These are phyloP conservation scores for Labroides dimidiatus DNA, from an alignment of 2,797 vertebrate species.

Conservation along the genomic window DNA sequence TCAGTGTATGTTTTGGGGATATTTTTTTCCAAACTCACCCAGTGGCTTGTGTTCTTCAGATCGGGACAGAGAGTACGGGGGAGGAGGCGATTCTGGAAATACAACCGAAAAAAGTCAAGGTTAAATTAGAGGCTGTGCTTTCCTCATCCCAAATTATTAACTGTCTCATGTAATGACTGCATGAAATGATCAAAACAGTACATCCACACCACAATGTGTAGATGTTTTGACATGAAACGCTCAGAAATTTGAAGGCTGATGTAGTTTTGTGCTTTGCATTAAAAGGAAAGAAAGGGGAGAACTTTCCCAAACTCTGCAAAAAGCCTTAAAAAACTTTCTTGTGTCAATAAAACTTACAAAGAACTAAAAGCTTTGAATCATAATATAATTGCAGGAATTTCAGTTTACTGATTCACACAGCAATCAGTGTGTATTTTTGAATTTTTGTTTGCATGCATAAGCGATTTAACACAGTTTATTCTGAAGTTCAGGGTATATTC, in stretches of 20 bases:
- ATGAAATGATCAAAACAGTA: not conserved
- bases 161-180: not conserved
- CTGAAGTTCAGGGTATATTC: too few species aligned
- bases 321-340: too few species aligned
- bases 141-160: not conserved
- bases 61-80: slow-evolving; percentile 92
- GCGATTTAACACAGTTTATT: too few species aligned
- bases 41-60: slow-evolving; percentile 91
- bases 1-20: not conserved
- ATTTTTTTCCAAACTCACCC: slow-evolving; percentile 84
- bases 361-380: not conserved
- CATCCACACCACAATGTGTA: not conserved
- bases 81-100: slow-evolving; percentile 95
- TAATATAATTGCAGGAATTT: too few species aligned
- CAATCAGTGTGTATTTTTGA: too few species aligned
- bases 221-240: not conserved
- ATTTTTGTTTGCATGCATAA: too few species aligned
- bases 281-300: not conserved
- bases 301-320: too few species aligned
- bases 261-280: not conserved
- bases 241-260: not conserved
- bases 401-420: too few species aligned
- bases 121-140: slow-evolving; percentile 14
- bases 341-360: too few species aligned
- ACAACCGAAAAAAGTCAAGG: slow-evolving; percentile 46